Conservation (phyloP, 2,113 vertebrate species). For the Candoia aspera region DNA sequence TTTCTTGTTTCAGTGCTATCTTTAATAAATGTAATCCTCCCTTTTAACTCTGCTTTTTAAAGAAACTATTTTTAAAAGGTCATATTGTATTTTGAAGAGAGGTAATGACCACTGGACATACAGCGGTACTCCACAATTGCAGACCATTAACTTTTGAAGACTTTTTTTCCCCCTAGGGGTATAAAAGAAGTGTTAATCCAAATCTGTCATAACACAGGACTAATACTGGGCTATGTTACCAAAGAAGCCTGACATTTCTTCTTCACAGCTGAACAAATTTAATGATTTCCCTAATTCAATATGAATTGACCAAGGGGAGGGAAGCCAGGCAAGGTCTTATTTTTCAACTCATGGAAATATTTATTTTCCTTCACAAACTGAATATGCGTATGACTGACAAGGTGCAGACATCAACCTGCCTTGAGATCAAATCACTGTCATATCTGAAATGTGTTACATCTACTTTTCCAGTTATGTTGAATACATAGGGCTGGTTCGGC, state of each 20-base stretch:
- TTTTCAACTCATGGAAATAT: neutral
- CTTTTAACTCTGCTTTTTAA: neutral
- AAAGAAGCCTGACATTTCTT: neutral
- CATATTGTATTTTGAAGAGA: neutral
- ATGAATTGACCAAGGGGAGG: neutral
- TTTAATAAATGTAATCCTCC: neutral
- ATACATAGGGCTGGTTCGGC: neutral
- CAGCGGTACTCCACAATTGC: neutral
- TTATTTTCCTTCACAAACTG: neutral
- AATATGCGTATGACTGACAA: neutral
- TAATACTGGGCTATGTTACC: neutral
- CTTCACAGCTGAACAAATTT: neutral
- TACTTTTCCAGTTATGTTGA: neutral
- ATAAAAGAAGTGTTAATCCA: neutral
- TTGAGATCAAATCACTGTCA: neutral
- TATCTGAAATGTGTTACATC: neutral
- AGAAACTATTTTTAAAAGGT: neutral
- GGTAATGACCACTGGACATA: neutral
- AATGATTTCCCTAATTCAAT: neutral
- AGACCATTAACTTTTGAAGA: neutral
- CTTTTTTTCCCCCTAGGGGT: neutral
- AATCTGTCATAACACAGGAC: neutral
- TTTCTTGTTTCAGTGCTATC: conserved; percentile 3
- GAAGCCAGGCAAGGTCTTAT: neutral
- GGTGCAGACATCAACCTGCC: neutral